phyloP scores from a whole-genome alignment of 2,797 vertebrate genomes.

The Epinephelus malabaricus region DNA sequence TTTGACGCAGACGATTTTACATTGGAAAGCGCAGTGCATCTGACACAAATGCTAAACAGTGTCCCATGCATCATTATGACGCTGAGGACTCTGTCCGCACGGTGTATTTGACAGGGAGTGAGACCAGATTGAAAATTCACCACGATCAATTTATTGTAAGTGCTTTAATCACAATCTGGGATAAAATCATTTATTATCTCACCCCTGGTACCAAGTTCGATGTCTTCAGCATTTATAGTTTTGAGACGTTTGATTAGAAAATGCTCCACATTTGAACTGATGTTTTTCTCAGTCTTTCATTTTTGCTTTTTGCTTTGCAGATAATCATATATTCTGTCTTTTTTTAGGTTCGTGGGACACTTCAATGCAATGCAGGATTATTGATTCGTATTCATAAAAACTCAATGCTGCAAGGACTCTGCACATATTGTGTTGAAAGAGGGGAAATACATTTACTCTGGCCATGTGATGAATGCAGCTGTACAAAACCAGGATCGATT shows the following conservation, averaged over 20 bases:
- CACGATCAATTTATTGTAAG: no score
- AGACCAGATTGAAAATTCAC: no score
- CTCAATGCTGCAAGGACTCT: slow-evolving; percentile 20
- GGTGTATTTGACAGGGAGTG: no score
- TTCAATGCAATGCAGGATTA: slow-evolving; percentile 20
- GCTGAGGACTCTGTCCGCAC: no score
- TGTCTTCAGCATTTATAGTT: background rate
- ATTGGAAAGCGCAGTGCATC: no score
- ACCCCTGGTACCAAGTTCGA: background rate
- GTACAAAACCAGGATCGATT: slow-evolving; percentile 48
- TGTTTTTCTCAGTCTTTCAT: background rate
- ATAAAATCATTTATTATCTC: no score
- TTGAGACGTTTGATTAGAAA: background rate
- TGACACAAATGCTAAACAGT: no score
- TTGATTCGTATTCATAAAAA: slow-evolving; percentile 39
- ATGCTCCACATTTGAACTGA: background rate
- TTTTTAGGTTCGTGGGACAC: background rate
- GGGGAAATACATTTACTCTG: slow-evolving; percentile 13
- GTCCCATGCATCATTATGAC: no score
- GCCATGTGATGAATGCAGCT: slow-evolving; percentile 21
- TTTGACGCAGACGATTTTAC: no score
- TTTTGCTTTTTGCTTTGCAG: background rate
- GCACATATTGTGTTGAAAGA: slow-evolving; percentile 28
- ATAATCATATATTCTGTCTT: background rate
- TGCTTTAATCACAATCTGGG: no score